phyloP scores from a whole-genome alignment of 2,888 invertebrate species.

The Neoscelio sp. region DNA sequence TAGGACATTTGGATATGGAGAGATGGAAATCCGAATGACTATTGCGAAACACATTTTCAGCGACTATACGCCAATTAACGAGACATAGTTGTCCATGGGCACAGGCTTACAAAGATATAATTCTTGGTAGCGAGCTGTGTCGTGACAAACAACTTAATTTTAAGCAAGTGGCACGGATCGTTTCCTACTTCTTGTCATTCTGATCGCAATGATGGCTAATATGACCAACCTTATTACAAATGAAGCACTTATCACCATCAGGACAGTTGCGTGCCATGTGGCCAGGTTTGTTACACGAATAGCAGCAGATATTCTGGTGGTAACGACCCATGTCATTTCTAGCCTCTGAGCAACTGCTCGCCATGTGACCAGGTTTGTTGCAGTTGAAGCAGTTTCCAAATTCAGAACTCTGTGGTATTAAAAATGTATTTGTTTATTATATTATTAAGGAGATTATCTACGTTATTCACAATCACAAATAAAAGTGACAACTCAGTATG shows the following conservation, averaged over 20 bases:
- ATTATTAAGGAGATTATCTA: too few relatives aligned
- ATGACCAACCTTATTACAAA: constrained; percentile 96
- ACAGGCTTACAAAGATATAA: constrained; percentile 81
- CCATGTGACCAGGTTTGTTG: constrained; percentile 96
- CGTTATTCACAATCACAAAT: too few relatives aligned
- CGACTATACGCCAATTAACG: constrained; percentile 76
- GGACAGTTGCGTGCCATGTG: constrained; percentile 88
- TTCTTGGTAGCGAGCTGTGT: constrained; percentile 78
- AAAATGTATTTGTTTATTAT: constrained; percentile 14
- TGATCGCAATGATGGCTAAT: constrained; percentile 96
- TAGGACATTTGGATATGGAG: constrained; percentile 69
- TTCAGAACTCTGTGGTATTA: constrained; percentile 76
- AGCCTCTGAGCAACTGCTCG: constrained; percentile 92
- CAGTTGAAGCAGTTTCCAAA: constrained; percentile 97
- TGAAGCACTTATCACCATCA: constrained; percentile 91
- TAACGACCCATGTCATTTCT: constrained; percentile 84
- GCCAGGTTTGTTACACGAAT: constrained; percentile 89
- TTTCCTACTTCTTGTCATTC: constrained; percentile 87
- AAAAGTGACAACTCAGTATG: too few relatives aligned
- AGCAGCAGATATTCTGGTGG: constrained; percentile 84
- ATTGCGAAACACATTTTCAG: constrained; percentile 74
- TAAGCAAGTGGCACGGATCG: constrained; percentile 81
- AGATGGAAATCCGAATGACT: constrained; percentile 76
- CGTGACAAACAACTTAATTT: constrained; percentile 81
- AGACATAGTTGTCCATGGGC: constrained; percentile 75